Evolutionary conservation across 1,140 invertebrate species (phyloP).

Genomic region (Potamilus streckersoni): DNA sequence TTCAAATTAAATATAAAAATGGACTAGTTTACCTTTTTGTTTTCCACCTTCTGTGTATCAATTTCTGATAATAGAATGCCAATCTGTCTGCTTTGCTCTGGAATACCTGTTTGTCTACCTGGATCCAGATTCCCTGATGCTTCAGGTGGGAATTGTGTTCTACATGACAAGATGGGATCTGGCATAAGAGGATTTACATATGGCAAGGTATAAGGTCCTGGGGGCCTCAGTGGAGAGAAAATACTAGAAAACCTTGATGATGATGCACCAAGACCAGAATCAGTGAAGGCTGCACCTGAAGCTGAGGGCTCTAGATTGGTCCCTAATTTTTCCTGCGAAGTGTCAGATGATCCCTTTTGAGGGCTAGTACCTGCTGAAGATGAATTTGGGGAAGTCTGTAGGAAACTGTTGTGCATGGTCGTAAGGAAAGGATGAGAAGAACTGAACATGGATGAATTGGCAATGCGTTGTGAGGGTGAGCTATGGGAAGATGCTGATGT

Average conservation of each 20-base stretch:
- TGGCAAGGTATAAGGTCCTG: not conserved
- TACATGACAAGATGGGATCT: not conserved
- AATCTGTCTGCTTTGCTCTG: constrained; percentile 16
- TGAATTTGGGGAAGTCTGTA: too few species aligned
- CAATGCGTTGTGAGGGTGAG: too few species aligned
- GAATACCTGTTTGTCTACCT: not conserved
- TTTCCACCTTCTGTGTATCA: constrained; percentile 25
- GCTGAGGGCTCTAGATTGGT: too few species aligned
- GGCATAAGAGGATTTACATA: constrained; percentile 12
- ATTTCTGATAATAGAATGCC: constrained; percentile 15
- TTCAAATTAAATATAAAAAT: not conserved
- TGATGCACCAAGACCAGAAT: constrained; percentile 18
- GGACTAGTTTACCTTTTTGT: constrained; percentile 5
- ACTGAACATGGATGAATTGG: too few species aligned
- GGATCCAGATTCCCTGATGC: not conserved
- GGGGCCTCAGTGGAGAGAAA: constrained; percentile 2
- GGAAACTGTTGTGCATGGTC: too few species aligned
- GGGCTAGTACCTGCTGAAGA: too few species aligned
- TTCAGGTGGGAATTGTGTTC: not conserved
- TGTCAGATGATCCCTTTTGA: too few species aligned
- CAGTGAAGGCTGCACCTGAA: constrained; percentile 1
- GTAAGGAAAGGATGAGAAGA: too few species aligned
- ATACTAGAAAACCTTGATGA: not conserved
- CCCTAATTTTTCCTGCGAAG: too few species aligned
- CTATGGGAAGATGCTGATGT: too few species aligned